phyloP scores from a whole-genome alignment of 30 jellyfish, hydroid and myxozoan species.

The Hydra vulgaris region DNA sequence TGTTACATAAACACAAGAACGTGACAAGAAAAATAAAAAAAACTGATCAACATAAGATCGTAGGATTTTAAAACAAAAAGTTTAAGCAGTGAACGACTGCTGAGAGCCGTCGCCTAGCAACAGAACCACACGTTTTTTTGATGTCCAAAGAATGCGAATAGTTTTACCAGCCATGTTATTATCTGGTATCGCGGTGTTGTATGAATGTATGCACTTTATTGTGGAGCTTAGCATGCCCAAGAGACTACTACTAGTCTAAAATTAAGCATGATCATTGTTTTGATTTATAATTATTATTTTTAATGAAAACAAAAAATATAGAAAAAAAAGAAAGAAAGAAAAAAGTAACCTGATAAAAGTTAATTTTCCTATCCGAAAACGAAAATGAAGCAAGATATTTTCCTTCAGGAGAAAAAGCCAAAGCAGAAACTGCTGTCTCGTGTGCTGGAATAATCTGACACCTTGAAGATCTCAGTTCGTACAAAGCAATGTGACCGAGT shows the following conservation, averaged over 20 bases:
- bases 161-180: slow-evolving; percentile 28
- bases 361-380: slow-evolving; percentile 45
- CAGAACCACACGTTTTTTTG: slow-evolving; percentile 53
- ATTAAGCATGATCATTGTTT: no score
- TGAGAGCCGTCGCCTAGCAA: slow-evolving; percentile 74
- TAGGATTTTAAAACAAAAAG: neutral
- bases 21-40: neutral
- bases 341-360: slow-evolving; percentile 74
- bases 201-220: slow-evolving; percentile 70
- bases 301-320: neutral
- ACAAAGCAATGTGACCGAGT: slow-evolving; percentile 85
- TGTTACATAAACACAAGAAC: no score
- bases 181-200: slow-evolving; percentile 40
- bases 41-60: neutral
- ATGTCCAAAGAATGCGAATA: slow-evolving; percentile 63
- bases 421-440: slow-evolving; percentile 49
- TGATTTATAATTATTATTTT: no score
- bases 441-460: slow-evolving; percentile 89
- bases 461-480: slow-evolving; percentile 82
- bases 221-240: slow-evolving; percentile 94
- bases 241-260: slow-evolving; percentile 77
- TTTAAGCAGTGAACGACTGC: slow-evolving; percentile 43
- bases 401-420: slow-evolving; percentile 94
- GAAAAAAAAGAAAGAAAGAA: neutral
- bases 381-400: slow-evolving; percentile 89